These are phyloP conservation scores for Anthonomus grandis DNA, from an alignment of 1,140 invertebrate species.

Conservation along the genomic window DNA sequence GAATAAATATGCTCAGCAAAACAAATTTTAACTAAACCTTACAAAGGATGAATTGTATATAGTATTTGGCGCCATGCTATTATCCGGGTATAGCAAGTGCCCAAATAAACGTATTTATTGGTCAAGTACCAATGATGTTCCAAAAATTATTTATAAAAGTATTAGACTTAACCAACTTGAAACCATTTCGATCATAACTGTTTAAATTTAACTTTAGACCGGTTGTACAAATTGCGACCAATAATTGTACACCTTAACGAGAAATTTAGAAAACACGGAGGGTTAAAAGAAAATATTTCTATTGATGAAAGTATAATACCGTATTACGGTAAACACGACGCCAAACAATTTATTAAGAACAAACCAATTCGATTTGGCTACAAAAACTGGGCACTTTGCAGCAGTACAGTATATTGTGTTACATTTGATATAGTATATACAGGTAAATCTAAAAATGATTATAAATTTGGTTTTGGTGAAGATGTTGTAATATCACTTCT, in stretches of 20 bases:
- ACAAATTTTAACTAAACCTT: conserved; percentile 16
- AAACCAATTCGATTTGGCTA: conserved; percentile 33
- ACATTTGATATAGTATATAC: conserved; percentile 26
- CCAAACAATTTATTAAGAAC: conserved; percentile 29
- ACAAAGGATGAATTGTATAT: conserved; percentile 26
- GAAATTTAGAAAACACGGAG: conserved; percentile 29
- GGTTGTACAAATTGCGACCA: conserved; percentile 27
- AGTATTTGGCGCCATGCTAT: conserved; percentile 22
- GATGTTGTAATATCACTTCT: conserved; percentile 24
- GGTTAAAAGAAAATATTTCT: conserved; percentile 28
- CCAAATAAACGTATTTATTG: conserved; percentile 31
- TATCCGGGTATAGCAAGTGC: conserved; percentile 31
- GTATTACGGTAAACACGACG: conserved; percentile 29
- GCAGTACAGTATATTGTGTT: conserved; percentile 11
- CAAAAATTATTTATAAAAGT: conserved; percentile 26
- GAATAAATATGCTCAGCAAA: conserved; percentile 17
- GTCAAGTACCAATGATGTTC: conserved; percentile 24
- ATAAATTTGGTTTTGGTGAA: conserved; percentile 26
- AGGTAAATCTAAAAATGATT: conserved; percentile 3
- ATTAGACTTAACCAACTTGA: conserved; percentile 31
- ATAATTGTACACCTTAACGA: conserved; percentile 24
- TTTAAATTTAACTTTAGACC: conserved; percentile 30
- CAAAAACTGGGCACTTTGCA: conserved; percentile 30
- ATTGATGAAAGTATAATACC: conserved; percentile 30
- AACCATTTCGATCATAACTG: conserved; percentile 23